Evolutionary conservation across 2,888 invertebrate genomes (phyloP).

Genomic region (Gastracanthus pulcherrimus): DNA sequence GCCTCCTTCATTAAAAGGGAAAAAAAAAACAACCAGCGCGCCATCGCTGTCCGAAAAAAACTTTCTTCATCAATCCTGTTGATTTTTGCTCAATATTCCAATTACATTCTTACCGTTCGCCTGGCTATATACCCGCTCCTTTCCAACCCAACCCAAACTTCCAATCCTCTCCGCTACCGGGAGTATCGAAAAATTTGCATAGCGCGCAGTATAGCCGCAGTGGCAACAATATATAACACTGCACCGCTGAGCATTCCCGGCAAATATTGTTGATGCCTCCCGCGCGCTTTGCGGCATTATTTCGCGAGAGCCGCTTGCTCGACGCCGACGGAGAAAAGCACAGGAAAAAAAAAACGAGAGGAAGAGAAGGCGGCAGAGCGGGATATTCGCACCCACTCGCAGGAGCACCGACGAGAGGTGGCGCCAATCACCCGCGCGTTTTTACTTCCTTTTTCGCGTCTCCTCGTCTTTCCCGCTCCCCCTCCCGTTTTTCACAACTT

Average conservation of each 20-base stretch:
- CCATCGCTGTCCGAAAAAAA: no score
- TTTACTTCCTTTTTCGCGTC: slow-evolving; percentile 43
- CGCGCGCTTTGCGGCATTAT: not conserved
- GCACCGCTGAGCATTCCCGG: not conserved
- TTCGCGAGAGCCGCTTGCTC: not conserved
- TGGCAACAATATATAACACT: no score
- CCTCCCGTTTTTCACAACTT: not conserved
- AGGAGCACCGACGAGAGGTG: slow-evolving; percentile 15
- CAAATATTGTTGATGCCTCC: slow-evolving; percentile 16
- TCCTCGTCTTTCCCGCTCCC: not conserved
- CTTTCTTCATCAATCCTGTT: no score
- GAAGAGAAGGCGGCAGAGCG: slow-evolving; percentile 9
- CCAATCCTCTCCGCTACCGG: no score
- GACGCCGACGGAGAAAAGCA: not conserved
- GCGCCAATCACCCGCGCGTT: slow-evolving; percentile 35
- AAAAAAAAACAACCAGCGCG: no score
- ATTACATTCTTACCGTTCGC: no score
- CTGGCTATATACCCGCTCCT: no score
- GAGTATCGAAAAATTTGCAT: not conserved
- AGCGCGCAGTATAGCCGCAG: not conserved
- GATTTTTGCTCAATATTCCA: no score
- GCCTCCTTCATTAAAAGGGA: no score
- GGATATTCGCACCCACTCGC: not conserved
- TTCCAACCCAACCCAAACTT: no score
- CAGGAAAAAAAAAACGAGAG: not conserved